Base-by-base conservation (phyloP, 37 sponge, comb jelly and placozoan genomes). In the Petrosia ficiformis region DNA sequence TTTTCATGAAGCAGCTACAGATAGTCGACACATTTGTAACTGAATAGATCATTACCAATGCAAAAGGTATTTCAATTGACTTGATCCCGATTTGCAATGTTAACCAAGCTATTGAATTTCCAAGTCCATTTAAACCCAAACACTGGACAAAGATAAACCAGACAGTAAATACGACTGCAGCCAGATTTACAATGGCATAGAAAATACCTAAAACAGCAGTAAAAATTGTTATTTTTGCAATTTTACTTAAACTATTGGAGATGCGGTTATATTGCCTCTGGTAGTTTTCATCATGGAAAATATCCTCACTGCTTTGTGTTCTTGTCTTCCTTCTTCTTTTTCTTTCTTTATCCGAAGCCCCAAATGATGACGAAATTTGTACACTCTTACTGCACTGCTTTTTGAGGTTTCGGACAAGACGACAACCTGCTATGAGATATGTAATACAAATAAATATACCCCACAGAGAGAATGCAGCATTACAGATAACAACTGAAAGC, bases 191-290 rank as follows among this genome's bases (percentile, higher is more conserved):
- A 6, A 42, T 34, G 6, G 86, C 78, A 41, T 85, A 85, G 19
- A 73, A 1, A 1, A 78, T 68, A 14, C 72, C 77, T 11, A 80
- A 32, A 2, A 74, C 19, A 0, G 81, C 80, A 22, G 77, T 73
- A 0, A 61, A 43, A 37, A 75, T 80, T 4, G 81, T 76, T n/a
- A 86, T 75, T 44, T 60, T 68, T 2, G 87, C 52, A 0, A 86
- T 73, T 32, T 86, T 86, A 2, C 76, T 70, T 26, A 67, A 1
- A 34, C 74, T 67, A 4, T 29, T 58, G 1, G 39, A 1, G 14
- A 44, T 65, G 1, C 36, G 36, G 31, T 48, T 68, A 2, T 56
- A 57, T 2, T 70, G 79, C 4, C 79, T 59, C 29, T 33, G 26
- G 42, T 34, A 36, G 32, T 77, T 38, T 43, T 52, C 42, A 3